These are phyloP conservation scores for Zophobas atratus DNA, from an alignment of 1,140 invertebrate species.

Conservation along the genomic window DNA sequence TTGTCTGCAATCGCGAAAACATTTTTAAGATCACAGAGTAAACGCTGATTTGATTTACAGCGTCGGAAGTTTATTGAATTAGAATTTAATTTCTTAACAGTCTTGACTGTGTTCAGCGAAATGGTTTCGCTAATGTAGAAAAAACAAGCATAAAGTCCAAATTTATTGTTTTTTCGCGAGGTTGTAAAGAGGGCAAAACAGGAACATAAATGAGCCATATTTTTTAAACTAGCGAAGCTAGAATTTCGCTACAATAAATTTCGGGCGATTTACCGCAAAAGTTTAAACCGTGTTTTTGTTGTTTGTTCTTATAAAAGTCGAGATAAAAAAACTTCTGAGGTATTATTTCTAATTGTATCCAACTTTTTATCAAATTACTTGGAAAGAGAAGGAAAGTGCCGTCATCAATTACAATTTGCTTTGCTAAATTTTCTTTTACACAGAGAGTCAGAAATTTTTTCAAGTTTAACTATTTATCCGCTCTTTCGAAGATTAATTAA, in stretches of 20 bases:
- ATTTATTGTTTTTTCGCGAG: background rate
- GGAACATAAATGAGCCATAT: background rate
- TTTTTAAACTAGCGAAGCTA: conserved; percentile 15
- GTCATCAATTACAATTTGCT: conserved; percentile 12
- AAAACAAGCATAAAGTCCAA: background rate
- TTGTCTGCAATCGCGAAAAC: background rate
- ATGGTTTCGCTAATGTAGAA: background rate
- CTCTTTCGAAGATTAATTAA: too few relatives aligned
- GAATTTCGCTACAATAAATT: conserved; percentile 20
- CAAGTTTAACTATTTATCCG: background rate
- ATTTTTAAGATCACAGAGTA: background rate
- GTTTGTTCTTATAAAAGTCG: conserved; percentile 17
- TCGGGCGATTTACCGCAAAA: conserved; percentile 9
- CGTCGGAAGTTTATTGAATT: conserved; percentile 1
- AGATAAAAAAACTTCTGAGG: conserved; percentile 18
- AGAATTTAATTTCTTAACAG: background rate
- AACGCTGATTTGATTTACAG: background rate
- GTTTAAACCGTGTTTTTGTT: conserved; percentile 29
- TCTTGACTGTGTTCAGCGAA: background rate
- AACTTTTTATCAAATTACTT: conserved; percentile 25
- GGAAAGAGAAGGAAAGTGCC: conserved; percentile 10
- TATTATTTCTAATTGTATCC: conserved; percentile 38
- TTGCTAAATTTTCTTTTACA: background rate
- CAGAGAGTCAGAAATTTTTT: background rate
- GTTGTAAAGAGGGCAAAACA: background rate